Evolutionary conservation across 1,140 invertebrate genomes (phyloP).

Genomic region (Xylocopa sonorina): DNA sequence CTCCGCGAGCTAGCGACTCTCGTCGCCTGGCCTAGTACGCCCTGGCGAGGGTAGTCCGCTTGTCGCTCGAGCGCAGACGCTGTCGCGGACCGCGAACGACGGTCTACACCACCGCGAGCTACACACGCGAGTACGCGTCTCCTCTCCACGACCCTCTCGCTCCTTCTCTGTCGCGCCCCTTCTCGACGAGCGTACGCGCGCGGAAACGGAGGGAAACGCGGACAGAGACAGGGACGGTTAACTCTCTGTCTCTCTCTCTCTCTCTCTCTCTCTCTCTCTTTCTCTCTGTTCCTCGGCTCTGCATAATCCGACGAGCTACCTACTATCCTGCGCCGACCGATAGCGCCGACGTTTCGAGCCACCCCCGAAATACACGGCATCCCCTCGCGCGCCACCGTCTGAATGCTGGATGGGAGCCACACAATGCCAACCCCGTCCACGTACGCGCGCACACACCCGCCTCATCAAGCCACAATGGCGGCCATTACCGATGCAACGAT

Average conservation of each 20-base stretch:
- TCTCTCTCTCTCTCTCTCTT: too few relatives aligned
- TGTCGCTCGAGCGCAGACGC: conserved; percentile 1
- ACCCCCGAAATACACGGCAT: conserved; percentile 59
- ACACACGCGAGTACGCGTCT: conserved; percentile 1
- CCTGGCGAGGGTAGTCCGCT: background rate
- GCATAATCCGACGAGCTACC: conserved; percentile 77
- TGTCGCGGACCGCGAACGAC: background rate
- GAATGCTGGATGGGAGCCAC: conserved; percentile 53
- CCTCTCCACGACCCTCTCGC: background rate
- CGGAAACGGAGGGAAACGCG: background rate
- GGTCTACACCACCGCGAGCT: background rate
- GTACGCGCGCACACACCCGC: conserved; percentile 48
- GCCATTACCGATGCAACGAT: conserved; percentile 76
- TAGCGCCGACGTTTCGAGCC: conserved; percentile 69
- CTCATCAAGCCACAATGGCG: conserved; percentile 69
- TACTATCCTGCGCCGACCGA: conserved; percentile 68
- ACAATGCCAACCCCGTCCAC: conserved; percentile 54
- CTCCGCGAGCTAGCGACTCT: conserved; percentile 42
- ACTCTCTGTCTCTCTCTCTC: conserved; percentile 61
- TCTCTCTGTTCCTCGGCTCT: too few relatives aligned
- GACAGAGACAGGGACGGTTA: too few relatives aligned
- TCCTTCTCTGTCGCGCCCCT: background rate
- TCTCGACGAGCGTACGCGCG: background rate
- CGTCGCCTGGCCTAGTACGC: conserved; percentile 10
- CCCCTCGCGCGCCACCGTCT: background rate